Base-by-base conservation (phyloP, 2,888 invertebrate species). In the Sicus ferrugineus region DNA sequence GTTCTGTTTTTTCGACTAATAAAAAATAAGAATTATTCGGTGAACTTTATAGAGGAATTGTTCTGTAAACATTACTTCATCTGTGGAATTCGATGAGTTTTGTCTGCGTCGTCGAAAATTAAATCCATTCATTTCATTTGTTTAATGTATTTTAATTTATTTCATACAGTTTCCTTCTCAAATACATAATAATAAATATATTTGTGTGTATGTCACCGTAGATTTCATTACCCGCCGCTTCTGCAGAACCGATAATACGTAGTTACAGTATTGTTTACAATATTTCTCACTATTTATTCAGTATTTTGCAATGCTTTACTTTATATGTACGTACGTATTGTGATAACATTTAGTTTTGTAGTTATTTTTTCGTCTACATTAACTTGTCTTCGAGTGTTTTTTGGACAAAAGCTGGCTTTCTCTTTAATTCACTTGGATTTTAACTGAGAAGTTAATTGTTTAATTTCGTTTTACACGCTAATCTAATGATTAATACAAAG, bases 121-220 rank as follows among this genome's bases (percentile, higher is more conserved):
- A 3, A 42, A 42, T 16, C 3, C 42, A 42, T 4, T 9, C 42
- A 16, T 9, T 26, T 26, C 6, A n/a, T 63, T 59, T 38, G 59
- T 38, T 38, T 54, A 54, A 59, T 67, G 59, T 42, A 58, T 67
- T 46, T 67, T 67, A 46, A 31, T 67, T 67, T 59, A 59, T 67
- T 66, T 59, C 67, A 67, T 72, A 72, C 73, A 74, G 72, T 74
- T 71, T 69, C 68, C 42, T 59, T 59, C 46, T 68, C 69, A 67
- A 67, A 59, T 67, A 58, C 58, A 31, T 64, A 64, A 52, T 67
- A 67, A 59, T 67, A 67, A 67, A 67, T 67, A 67, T 58, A 67
- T 67, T 67, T 72, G 23, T 69, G 54, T 56, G 1, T 54, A 28
- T 28, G 54, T 54, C 58, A 38, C 69, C 31, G 56, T 67, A 54